A percentile compares a stretch with the other conserved stretches of the same genome.
Conservation (phyloP, 1,140 invertebrate species). For the Hestina assimilis region DNA sequence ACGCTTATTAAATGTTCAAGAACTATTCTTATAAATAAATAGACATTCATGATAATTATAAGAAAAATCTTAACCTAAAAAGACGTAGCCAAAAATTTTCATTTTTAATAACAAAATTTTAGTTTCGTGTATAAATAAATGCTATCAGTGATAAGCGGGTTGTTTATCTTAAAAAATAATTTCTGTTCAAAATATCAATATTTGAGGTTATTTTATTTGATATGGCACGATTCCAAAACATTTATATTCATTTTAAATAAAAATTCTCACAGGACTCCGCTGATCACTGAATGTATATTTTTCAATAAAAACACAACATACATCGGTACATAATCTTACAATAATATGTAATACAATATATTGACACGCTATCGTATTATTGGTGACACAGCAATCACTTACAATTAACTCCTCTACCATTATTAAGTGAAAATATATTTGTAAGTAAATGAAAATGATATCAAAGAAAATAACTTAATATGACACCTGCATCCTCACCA, state of each 20-base stretch:
- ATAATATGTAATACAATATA: conserved; percentile 57
- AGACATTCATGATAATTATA: conserved; percentile 71
- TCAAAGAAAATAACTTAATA: conserved; percentile 63
- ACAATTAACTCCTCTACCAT: conserved; percentile 65
- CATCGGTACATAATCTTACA: conserved; percentile 49
- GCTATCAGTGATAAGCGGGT: conserved; percentile 59
- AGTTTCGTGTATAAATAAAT: conserved; percentile 34
- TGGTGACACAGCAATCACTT: conserved; percentile 77
- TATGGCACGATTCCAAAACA: conserved; percentile 71
- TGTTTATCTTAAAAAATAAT: conserved; percentile 32
- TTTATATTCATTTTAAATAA: conserved; percentile 28
- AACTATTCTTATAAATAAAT: conserved; percentile 73
- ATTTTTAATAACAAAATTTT: conserved; percentile 36
- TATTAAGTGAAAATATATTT: conserved; percentile 50
- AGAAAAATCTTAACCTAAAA: conserved; percentile 69
- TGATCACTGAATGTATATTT: conserved; percentile 56
- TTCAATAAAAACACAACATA: conserved; percentile 49
- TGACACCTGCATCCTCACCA: conserved; percentile 60
- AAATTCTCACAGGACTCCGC: conserved; percentile 40
- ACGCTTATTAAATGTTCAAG: conserved; percentile 63
- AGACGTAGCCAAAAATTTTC: conserved; percentile 46
- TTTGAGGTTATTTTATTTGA: conserved; percentile 55
- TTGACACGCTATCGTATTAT: conserved; percentile 73
- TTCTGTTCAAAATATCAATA: conserved; percentile 40
- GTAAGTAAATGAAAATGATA: conserved; percentile 60